Evolutionary conservation across 2,888 invertebrate genomes (phyloP).

Genomic region (Protodeltote pygarga): DNA sequence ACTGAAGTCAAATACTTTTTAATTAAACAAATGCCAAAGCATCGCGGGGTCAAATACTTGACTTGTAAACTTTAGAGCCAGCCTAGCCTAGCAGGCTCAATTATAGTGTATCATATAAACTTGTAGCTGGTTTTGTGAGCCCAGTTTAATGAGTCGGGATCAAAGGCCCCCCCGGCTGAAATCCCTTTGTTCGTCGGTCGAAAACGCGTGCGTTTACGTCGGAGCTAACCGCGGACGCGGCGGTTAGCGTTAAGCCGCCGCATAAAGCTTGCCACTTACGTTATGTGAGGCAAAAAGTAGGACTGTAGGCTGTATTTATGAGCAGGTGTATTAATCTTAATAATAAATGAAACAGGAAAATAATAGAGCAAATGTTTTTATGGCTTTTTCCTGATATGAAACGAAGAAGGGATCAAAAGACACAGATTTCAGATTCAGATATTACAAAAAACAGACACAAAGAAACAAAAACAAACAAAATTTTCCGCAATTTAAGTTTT

Average conservation of each 20-base stretch:
- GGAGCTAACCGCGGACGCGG: conserved; percentile 42
- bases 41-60: background rate
- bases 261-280: conserved; percentile 42
- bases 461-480: too few relatives aligned
- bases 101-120: conserved; percentile 46
- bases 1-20: background rate
- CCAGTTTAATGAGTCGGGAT: conserved; percentile 53
- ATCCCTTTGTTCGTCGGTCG: conserved; percentile 41
- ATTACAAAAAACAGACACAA: too few relatives aligned
- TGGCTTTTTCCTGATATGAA: too few relatives aligned
- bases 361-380: conserved; percentile 20
- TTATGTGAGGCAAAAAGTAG: conserved; percentile 39
- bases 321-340: conserved; percentile 36
- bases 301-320: conserved; percentile 37
- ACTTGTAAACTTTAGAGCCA: conserved; percentile 34
- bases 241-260: conserved; percentile 44
- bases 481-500: too few relatives aligned
- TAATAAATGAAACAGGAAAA: conserved; percentile 28
- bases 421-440: too few relatives aligned
- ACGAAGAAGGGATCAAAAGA: too few relatives aligned
- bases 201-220: conserved; percentile 44
- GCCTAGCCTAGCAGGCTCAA: conserved; percentile 28
- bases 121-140: conserved; percentile 40
- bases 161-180: conserved; percentile 47
- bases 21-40: conserved; percentile 12